These are phyloP conservation scores for Zaprionus lachaisei DNA, from an alignment of 1,140 invertebrate genomes.

Conservation along the genomic window DNA sequence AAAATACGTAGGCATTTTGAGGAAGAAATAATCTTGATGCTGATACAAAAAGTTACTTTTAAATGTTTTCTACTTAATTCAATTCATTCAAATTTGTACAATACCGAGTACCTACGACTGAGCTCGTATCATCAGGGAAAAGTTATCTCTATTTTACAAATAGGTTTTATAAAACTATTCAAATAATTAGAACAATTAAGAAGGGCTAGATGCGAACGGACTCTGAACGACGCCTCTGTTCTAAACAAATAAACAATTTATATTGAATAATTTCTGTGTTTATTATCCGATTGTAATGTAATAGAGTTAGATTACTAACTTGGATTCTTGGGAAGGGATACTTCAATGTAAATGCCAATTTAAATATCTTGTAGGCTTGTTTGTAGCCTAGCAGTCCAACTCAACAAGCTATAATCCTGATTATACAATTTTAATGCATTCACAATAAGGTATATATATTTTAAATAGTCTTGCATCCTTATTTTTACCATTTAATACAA, in stretches of 20 bases:
- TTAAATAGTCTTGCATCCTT: constrained; percentile 8
- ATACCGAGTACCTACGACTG: constrained; percentile 3
- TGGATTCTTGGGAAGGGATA: neutral
- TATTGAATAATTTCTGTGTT: neutral
- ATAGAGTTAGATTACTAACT: neutral
- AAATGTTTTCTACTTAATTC: neutral
- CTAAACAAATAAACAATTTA: neutral
- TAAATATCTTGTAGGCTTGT: neutral
- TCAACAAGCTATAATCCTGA: too few species aligned
- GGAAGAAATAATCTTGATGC: neutral
- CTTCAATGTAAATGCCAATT: neutral
- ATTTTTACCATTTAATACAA: constrained; percentile 17
- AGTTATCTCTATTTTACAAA: neutral
- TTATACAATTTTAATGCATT: neutral
- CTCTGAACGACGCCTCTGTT: neutral
- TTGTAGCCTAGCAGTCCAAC: too few species aligned
- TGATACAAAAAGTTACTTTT: neutral
- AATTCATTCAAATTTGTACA: neutral
- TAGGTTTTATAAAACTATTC: neutral
- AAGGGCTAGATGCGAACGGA: neutral
- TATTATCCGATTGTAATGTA: constrained; percentile 4
- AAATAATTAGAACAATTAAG: neutral
- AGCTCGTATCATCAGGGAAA: neutral
- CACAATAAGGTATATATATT: neutral
- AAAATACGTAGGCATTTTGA: neutral